Base-by-base conservation (phyloP, 2,113 vertebrate genomes). In the Apteryx owenii region DNA sequence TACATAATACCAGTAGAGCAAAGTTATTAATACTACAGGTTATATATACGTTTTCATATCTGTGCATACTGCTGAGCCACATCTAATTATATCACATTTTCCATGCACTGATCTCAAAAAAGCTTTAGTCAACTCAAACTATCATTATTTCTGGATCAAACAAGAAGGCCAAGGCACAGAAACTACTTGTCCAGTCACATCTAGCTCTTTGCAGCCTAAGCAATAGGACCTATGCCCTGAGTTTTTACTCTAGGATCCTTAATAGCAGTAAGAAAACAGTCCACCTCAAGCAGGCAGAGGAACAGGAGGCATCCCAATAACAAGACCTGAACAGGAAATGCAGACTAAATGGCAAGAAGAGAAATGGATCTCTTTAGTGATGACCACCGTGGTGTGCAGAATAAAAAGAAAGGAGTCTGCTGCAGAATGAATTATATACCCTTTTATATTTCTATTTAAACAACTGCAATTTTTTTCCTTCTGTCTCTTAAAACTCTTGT, bases 1-100 rank as follows among this genome's bases (percentile, higher is more conserved):
- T 61, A 92, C 5, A 42, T 29, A 71, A 6, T 3, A 48, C 21
- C 53, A 69, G 33, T 11, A 90, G 7, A 78, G 25, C 17, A 44
- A 64, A 87, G 48, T 76, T n/a, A 81, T 20, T 58, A 86, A 56
- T 40, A 53, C 17, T 56, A 68, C 22, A 93, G 28, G 44, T 56
- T 70, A 80, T 40, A 70, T 0, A 0, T 42, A 65, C 7, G 48
- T 44, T 76, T 81, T 87, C 28, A 0, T 7, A 56, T 7, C 65
- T 80, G 40, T 0, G 7, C 3, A 8, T 13, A 26, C 17, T 69
- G 42, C 40, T 69, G 53, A 93, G 33, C 22, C 58, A 61, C 48
- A n/a, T 29, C 42, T 78, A 64, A 69, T 18, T 61, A 65, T 29
- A 58, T 7, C 16, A 8, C 23, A 10, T 38, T 79, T 85, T 58